phyloP scores from a whole-genome alignment of 2,113 vertebrate genomes.

The Hystrix cristata region DNA sequence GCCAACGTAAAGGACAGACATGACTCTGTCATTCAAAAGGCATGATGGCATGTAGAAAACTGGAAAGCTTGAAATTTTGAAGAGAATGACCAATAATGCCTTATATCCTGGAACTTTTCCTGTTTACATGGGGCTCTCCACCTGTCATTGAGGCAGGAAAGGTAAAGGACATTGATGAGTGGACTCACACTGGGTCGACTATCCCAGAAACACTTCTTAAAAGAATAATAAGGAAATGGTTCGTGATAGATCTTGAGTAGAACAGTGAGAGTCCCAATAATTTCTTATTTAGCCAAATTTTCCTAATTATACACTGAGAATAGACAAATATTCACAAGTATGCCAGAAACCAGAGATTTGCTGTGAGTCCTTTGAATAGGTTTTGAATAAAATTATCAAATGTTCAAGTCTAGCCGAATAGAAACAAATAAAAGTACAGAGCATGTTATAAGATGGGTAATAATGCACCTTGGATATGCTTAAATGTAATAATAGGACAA shows the following conservation, averaged over 20 bases:
- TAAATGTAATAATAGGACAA: background rate
- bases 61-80: background rate
- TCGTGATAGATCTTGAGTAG: background rate
- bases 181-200: background rate
- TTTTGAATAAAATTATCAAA: slow-evolving; percentile 44
- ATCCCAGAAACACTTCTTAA: background rate
- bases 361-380: background rate
- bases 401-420: background rate
- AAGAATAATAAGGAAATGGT: background rate
- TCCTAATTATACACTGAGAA: background rate
- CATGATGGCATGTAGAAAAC: background rate
- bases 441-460: background rate
- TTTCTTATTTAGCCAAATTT: background rate
- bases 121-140: background rate
- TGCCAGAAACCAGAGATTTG: background rate
- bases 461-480: background rate
- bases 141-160: background rate
- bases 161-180: rapidly evolving
- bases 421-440: background rate
- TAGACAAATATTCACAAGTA: background rate
- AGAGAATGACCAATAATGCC: background rate
- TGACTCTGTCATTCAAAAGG: background rate
- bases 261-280: background rate
- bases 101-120: background rate
- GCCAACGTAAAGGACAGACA: background rate